These are phyloP conservation scores for Vollenhovia emeryi DNA, from an alignment of 1,140 invertebrate genomes.

Conservation along the genomic window DNA sequence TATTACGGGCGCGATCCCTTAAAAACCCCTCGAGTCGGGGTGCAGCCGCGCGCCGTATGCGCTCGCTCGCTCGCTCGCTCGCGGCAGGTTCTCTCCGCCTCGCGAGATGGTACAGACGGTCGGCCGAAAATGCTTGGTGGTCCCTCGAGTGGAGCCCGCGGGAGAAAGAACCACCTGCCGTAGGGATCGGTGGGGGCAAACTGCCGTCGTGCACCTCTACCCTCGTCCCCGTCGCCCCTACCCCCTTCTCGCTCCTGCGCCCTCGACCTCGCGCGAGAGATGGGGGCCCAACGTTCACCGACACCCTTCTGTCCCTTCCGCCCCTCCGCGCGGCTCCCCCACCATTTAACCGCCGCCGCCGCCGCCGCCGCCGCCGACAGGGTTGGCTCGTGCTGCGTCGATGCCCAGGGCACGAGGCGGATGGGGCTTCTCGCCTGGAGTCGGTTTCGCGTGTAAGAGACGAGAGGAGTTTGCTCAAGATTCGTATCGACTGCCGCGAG, in stretches of 20 bases:
- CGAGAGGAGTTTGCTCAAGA: background rate
- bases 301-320: conserved; percentile 56
- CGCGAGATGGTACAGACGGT: conserved; percentile 52
- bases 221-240: conserved; percentile 34
- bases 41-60: conserved; percentile 22
- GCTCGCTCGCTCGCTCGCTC: too few species aligned
- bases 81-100: conserved; percentile 29
- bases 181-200: conserved; percentile 74
- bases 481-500: background rate
- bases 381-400: conserved; percentile 49
- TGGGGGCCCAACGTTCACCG: conserved; percentile 38
- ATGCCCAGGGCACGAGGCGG: background rate
- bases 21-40: conserved; percentile 34
- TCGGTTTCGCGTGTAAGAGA: background rate
- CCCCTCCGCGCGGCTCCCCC: conserved; percentile 49
- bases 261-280: conserved; percentile 38
- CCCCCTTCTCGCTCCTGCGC: conserved; percentile 22
- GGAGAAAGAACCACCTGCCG: conserved; percentile 83
- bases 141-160: conserved; percentile 78
- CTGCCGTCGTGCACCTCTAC: conserved; percentile 54
- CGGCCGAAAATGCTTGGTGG: conserved; percentile 74
- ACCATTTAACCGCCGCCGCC: conserved; percentile 37
- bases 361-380: conserved; percentile 22
- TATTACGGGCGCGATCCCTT: conserved; percentile 43
- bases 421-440: background rate